Conservation (phyloP, 2,797 vertebrate species). For the Amazona finschi region DNA sequence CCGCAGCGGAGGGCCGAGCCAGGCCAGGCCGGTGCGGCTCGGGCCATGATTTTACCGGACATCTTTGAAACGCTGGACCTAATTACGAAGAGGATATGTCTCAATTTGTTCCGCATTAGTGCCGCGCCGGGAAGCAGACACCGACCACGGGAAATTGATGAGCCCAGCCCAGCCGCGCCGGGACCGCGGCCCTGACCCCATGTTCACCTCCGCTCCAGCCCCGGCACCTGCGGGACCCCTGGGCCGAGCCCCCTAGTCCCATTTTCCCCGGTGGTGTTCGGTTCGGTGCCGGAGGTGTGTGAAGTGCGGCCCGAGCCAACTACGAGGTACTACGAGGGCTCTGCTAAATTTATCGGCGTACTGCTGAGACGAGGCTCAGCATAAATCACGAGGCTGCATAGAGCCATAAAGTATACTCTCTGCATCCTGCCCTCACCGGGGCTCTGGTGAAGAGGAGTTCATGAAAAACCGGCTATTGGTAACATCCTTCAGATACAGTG, state of each 20-base stretch:
- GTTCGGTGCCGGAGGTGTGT: not conserved
- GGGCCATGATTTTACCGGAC: conserved; percentile 77
- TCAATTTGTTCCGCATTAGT: conserved; percentile 87
- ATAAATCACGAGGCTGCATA: conserved; percentile 65
- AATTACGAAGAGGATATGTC: conserved; percentile 85
- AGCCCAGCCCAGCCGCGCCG: conserved; percentile 34
- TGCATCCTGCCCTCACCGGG: conserved; percentile 10
- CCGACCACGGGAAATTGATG: conserved; percentile 85
- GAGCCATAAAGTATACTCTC: conserved; percentile 59
- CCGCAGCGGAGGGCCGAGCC: not conserved
- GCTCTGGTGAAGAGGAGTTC: conserved; percentile 56
- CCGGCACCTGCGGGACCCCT: conserved; percentile 2
- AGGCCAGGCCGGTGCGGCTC: conserved; percentile 4
- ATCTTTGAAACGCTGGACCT: conserved; percentile 83
- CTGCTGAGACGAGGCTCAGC: conserved; percentile 44
- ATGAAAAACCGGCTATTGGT: conserved; percentile 23
- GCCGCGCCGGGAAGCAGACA: conserved; percentile 74
- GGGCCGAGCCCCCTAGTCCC: not conserved
- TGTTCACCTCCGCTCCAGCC: conserved; percentile 45
- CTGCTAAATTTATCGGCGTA: conserved; percentile 68
- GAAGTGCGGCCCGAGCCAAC: not conserved
- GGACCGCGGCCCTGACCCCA: conserved; percentile 8
- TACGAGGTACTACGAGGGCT: conserved; percentile 19
- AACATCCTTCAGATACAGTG: conserved; percentile 38
- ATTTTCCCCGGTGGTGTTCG: not conserved